Percentiles rank a stretch among this genome's conserved stretches.
phyloP scores from a whole-genome alignment of 2,888 invertebrate species.

The Dynastes grantii region DNA sequence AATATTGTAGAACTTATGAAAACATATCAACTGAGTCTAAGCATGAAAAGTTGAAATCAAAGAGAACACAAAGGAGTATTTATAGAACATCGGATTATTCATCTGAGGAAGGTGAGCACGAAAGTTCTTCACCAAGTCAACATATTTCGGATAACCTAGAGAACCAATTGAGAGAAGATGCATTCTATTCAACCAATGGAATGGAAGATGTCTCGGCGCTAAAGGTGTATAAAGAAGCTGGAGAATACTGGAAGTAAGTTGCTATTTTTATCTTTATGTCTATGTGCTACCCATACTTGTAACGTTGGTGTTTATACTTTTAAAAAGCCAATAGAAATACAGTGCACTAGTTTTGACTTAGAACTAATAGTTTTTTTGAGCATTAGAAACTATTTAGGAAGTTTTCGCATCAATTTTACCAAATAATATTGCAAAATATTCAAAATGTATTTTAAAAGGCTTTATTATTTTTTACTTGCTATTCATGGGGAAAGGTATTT shows the following conservation, averaged over 20 bases:
- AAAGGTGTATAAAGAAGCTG: constrained; percentile 83
- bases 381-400: background rate
- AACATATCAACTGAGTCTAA: constrained; percentile 26
- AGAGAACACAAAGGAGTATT: constrained; percentile 56
- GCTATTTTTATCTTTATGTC: constrained; percentile 28
- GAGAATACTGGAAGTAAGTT: constrained; percentile 90
- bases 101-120: constrained; percentile 74
- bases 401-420: background rate
- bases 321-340: background rate
- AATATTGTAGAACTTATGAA: constrained; percentile 44
- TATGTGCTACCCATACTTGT: background rate
- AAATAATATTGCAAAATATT: background rate
- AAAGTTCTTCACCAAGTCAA: constrained; percentile 71
- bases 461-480: too few relatives aligned
- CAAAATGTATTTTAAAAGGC: too few relatives aligned
- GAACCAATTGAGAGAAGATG: constrained; percentile 71
- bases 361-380: background rate
- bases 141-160: constrained; percentile 70
- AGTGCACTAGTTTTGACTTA: background rate
- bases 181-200: constrained; percentile 72
- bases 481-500: too few relatives aligned
- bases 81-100: constrained; percentile 78
- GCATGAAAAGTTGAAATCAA: constrained; percentile 58
- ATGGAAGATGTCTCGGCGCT: constrained; percentile 78
- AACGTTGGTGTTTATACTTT: background rate